Conservation (phyloP, 2,797 vertebrate genomes). For the Anniella stebbinsi region DNA sequence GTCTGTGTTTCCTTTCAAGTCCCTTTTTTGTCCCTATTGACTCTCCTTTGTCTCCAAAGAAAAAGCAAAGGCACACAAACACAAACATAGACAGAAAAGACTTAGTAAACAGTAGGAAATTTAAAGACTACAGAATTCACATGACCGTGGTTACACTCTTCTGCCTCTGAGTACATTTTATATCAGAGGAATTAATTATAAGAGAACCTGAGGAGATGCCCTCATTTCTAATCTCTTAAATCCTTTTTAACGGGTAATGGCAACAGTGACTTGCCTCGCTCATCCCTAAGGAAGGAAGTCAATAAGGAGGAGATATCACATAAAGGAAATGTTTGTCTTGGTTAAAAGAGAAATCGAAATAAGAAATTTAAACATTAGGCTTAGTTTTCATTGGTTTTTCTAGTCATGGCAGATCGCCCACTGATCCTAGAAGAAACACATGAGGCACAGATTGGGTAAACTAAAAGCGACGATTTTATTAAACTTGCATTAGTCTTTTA, state of each 20-base stretch:
- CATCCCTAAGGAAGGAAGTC: not conserved
- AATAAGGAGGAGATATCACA: not conserved
- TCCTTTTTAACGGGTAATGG: conserved; percentile 12
- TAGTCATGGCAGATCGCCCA: not conserved
- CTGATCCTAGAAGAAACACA: not conserved
- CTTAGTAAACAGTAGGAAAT: not conserved
- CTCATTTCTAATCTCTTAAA: conserved; percentile 38
- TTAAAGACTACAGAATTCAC: not conserved
- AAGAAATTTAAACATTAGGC: not conserved
- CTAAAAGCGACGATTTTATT: not conserved
- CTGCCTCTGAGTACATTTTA: not conserved
- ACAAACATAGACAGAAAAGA: conserved; percentile 15
- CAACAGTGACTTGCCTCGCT: not conserved
- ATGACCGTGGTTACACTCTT: conserved; percentile 21
- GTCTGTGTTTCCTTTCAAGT: not conserved
- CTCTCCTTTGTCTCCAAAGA: conserved; percentile 8
- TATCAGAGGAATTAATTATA: conserved; percentile 39
- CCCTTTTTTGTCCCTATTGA: not conserved
- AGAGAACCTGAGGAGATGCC: not conserved
- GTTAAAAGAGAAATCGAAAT: not conserved
- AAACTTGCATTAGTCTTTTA: not conserved
- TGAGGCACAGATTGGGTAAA: not conserved
- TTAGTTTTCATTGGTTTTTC: not conserved
- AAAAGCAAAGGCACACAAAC: conserved; percentile 6
- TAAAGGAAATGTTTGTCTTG: not conserved